phyloP scores from a whole-genome alignment of 2,113 vertebrate genomes.

The Origma solitaria region DNA sequence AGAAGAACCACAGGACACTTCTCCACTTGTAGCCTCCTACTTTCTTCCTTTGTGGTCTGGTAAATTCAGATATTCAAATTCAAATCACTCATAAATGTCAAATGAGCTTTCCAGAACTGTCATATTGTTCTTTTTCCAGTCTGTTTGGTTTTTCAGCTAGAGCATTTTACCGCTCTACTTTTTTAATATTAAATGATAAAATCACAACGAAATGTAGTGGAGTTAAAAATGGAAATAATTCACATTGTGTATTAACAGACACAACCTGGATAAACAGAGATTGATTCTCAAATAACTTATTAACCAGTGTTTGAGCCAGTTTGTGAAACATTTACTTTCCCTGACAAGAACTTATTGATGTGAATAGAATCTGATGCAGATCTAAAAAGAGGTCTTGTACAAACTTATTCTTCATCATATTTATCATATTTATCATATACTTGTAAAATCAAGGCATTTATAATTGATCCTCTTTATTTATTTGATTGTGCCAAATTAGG shows the following conservation, averaged over 20 bases:
- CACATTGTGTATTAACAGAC: neutral
- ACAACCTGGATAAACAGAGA: neutral
- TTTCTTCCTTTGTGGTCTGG: neutral
- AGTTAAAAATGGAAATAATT: neutral
- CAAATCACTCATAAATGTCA: constrained; percentile 5
- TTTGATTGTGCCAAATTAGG: neutral
- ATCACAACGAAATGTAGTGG: neutral
- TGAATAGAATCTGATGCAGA: neutral
- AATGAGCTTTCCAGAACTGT: neutral
- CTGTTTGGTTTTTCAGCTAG: neutral
- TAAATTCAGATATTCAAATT: constrained; percentile 13
- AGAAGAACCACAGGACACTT: constrained; percentile 11
- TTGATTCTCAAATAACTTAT: neutral
- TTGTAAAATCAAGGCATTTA: neutral
- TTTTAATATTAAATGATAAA: neutral
- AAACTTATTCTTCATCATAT: neutral
- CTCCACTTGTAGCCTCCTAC: neutral
- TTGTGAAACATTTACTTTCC: constrained; percentile 19
- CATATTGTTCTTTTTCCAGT: neutral
- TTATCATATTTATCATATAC: neutral
- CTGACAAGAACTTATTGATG: neutral
- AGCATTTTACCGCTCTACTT: neutral
- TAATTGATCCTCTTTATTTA: neutral
- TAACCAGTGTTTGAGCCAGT: neutral
- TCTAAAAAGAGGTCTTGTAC: neutral